Base-by-base conservation (phyloP, 2,797 vertebrate species). In the Menidia menidia region DNA sequence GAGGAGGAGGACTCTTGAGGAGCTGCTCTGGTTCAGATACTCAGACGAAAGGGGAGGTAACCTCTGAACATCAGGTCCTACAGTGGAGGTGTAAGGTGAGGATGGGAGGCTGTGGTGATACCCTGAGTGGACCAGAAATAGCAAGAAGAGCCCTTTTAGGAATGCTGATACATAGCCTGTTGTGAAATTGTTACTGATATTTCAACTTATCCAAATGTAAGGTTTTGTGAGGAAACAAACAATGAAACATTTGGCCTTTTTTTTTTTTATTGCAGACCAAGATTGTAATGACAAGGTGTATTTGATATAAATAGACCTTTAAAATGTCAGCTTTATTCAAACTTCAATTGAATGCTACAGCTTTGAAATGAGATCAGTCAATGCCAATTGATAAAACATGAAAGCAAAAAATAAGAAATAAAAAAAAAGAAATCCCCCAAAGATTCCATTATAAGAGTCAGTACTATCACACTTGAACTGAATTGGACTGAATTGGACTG, bases 41-140 rank as follows among this genome's bases (percentile, higher is more conserved):
- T 96, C 96, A 0, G 95, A 95, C 65, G 96, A 97, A 60, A 90
- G 71, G 50, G 92, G 74, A 2, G 83, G 84, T 19, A 91, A 80
- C 84, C 73, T 91, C 32, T 92, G 92, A 32, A 84, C 90, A 16
- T 92, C 89, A 0, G 88, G 79, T 10, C 80, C 92, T 0, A 92
- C 50, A 1, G 62, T 63, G 1, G 93, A 80, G 44, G 71, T 79
- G 48, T 93, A 91, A 0, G 95, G 95, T 32, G 95, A 96, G 2
- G 94, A 86, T 18, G 95, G 95, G 64, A 96, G 93, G 89, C 95
- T 96, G 91, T 94, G 94, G 78, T 94, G 94, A 75, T 93, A 93
- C 82, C 94, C 96, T 97, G 88, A 9, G 43, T 9, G 42, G 60
- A 68, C 58, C 35, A 81, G 63, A 77, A 33, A 18, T 44, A n/a